Base-by-base conservation (phyloP, 2,888 invertebrate species). In the Diarsia dahlii region DNA sequence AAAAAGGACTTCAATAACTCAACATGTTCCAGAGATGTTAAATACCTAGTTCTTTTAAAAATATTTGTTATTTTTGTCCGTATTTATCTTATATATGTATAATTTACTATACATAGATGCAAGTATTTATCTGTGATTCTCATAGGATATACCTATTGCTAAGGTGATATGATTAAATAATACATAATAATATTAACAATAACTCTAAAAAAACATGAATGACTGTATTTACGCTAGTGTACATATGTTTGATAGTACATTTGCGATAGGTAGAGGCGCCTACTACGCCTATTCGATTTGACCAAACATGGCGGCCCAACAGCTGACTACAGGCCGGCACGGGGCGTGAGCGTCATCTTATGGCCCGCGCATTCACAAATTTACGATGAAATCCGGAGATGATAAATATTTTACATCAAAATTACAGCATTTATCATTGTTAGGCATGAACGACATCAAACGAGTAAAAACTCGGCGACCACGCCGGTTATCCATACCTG, bases 251-350 rank as follows among this genome's bases (percentile, higher is more conserved):
- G 87, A 86, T 93, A 91, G 91, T 93, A 93, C 89, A 90, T 90
- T 88, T 81, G 89, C 90, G 90, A 86, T 91, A 91, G 87, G 90
- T 90, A 91, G 90, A 89, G 90, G 93, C 92, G 92, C 92, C 90
- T 96, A 96, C 95, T 96, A 96, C 96, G 96, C 96, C 96, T 96
- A 95, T 96, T 95, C 94, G 93, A 93, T 94, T 94, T 92, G 92
- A 93, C 95, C 95, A 96, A 97, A 97, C 96, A 97, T 97, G 96
- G 96, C 96, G 95, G 96, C 93, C 93, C 95, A 97, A 97, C 96
- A 97, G 96, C 96, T 97, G 96, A 97, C 96, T 96, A 95, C 89
- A 89, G 91, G 93, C 96, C 96, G 96, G 95, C 93, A 95, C 95
- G 94, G 94, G 93, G 94, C 93, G 95, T 93, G 93, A 94, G 93